A percentile compares a stretch with the other conserved stretches of the same genome.
Conservation (phyloP, 1,140 invertebrate genomes). For the Meloidogyne floridensis region DNA sequence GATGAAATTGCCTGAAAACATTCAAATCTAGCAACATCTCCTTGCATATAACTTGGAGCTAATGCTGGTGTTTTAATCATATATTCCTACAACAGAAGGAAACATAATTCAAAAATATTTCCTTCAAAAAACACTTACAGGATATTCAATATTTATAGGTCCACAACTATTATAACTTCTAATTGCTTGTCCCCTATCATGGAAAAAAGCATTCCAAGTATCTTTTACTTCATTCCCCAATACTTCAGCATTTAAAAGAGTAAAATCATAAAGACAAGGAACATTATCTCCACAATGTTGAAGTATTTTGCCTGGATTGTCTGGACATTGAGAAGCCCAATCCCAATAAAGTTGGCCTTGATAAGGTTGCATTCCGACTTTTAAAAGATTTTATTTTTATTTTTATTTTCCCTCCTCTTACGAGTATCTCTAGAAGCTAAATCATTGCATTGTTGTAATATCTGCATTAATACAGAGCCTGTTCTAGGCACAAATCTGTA, state of each 20-base stretch:
- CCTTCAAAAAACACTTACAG: background rate
- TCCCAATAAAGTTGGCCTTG: slow-evolving; percentile 52
- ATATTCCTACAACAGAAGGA: slow-evolving; percentile 45
- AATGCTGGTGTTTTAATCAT: slow-evolving; percentile 62
- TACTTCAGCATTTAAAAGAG: slow-evolving; percentile 61
- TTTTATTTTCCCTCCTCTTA: background rate
- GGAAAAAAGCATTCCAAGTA: slow-evolving; percentile 54
- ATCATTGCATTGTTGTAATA: slow-evolving; percentile 47
- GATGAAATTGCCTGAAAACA: slow-evolving; percentile 55
- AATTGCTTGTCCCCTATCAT: slow-evolving; percentile 56
- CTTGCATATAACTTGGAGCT: slow-evolving; percentile 60
- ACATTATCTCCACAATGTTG: slow-evolving; percentile 61
- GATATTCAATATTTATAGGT: slow-evolving; percentile 65
- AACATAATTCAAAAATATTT: background rate
- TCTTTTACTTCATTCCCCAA: slow-evolving; percentile 58
- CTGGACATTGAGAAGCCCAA: slow-evolving; percentile 60
- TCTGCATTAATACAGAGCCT: slow-evolving; percentile 41
- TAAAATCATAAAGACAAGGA: slow-evolving; percentile 61
- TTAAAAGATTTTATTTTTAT: slow-evolving; percentile 13
- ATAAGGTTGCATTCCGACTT: slow-evolving; percentile 60
- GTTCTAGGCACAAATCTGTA: slow-evolving; percentile 54
- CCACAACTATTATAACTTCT: slow-evolving; percentile 65
- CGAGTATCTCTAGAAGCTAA: slow-evolving; percentile 45
- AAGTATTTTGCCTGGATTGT: slow-evolving; percentile 61
- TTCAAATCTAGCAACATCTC: slow-evolving; percentile 62